Base-by-base conservation (phyloP, 2,888 invertebrate genomes). In the Athetis lepigone region DNA sequence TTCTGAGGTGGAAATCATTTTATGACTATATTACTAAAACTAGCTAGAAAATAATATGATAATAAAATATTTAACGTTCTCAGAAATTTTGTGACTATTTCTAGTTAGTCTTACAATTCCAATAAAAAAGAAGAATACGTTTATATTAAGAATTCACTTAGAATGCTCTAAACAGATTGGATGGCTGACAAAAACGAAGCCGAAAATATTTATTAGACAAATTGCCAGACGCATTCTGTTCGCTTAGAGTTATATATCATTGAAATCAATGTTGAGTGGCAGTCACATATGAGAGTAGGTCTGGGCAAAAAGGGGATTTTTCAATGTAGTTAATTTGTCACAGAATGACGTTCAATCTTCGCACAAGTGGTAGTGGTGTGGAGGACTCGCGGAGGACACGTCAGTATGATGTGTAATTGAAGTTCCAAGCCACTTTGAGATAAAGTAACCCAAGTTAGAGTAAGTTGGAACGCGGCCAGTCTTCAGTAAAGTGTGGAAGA, bases 381-480 rank as follows among this genome's bases (percentile, higher is more conserved):
- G 11, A 73, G 40, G 64, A 55, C 58, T 29, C 29, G n/a, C 21
- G 13, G 51, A 72, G 49, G 58, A 55, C 33, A 47, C 25, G 36
- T 63, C 39, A 60, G 42, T 37, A 40, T 37, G 70, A 63, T 74
- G 39, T 49, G 67, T 66, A 66, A 68, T 63, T 64, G 75, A 75
- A 58, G 58, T 52, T 58, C 42, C 39, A 21, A 63, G 64, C 45
- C 50, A 75, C 64, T 75, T 72, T 57, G 13, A 23, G 57, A 18
- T 8, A 8, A 70, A 58, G 54, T 39, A 70, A 58, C 54, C 58
- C 40, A 58, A 70, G 45, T 64, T 57, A 54, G 58, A 62, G 33
- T 58, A 50, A 72, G 40, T 72, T 72, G 72, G 75, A 64, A 75
- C 70, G 54, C 39, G 58, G 75, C 75, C 72, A 75, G 58, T 64